Evolutionary conservation across 2,888 invertebrate genomes (phyloP).

Genomic region (Amorpha juglandis): DNA sequence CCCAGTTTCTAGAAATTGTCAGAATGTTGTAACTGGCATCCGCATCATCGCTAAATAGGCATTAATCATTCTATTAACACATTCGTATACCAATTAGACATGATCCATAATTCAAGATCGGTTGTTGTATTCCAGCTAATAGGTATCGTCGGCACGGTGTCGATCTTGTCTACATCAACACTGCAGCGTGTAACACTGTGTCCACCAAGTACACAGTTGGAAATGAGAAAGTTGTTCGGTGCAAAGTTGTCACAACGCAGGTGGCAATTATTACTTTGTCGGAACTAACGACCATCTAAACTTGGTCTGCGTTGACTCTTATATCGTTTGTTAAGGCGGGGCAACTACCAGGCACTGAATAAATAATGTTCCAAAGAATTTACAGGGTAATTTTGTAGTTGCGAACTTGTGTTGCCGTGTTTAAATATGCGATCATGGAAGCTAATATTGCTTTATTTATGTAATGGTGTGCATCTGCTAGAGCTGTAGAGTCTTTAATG

Average conservation of each 20-base stretch:
- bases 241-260: slow-evolving; percentile 66
- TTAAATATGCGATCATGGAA: not conserved
- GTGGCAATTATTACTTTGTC: slow-evolving; percentile 70
- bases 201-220: slow-evolving; percentile 23
- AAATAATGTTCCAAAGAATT: slow-evolving; percentile 3
- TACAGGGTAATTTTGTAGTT: slow-evolving; percentile 2
- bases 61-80: slow-evolving; percentile 46
- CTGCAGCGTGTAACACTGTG: slow-evolving; percentile 33
- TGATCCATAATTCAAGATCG: slow-evolving; percentile 32
- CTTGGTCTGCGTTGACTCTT: slow-evolving; percentile 35
- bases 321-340: slow-evolving; percentile 19
- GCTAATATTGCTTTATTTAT: not conserved
- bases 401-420: not conserved
- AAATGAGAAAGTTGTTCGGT: slow-evolving; percentile 51
- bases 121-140: slow-evolving; percentile 36
- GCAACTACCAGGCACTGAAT: slow-evolving; percentile 3
- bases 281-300: slow-evolving; percentile 43
- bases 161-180: not conserved
- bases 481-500: not conserved
- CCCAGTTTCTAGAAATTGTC: not conserved
- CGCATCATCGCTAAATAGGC: slow-evolving; percentile 31
- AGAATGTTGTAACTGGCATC: not conserved
- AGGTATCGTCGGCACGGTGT: slow-evolving; percentile 3
- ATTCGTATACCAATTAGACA: slow-evolving; percentile 39
- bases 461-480: not conserved